A percentile compares a stretch with the other conserved stretches of the same genome.
Conservation (phyloP, 2,888 invertebrate species). For the Carcina quercana region DNA sequence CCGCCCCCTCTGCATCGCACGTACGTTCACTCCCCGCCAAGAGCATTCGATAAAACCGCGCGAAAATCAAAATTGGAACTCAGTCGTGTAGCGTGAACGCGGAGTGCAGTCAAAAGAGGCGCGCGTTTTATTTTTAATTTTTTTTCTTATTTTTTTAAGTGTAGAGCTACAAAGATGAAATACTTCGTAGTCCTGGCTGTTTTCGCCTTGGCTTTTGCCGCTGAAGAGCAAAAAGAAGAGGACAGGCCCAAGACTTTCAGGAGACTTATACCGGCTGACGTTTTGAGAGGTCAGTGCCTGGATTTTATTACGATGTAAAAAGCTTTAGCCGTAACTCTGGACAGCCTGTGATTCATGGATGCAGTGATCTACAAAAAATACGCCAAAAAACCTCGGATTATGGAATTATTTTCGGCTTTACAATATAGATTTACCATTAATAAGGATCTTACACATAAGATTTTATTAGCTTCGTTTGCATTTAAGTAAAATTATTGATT, state of each 20-base stretch:
- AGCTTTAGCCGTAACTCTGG: no score
- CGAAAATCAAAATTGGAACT: conserved; percentile 41
- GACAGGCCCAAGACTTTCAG: conserved; percentile 82
- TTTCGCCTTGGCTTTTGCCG: conserved; percentile 70
- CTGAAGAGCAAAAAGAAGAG: conserved; percentile 60
- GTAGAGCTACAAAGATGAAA: conserved; percentile 68
- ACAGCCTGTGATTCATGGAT: no score
- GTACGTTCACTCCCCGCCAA: conserved; percentile 46
- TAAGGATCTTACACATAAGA: no score
- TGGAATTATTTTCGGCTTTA: no score
- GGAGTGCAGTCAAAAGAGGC: conserved; percentile 43
- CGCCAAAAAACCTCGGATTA: no score
- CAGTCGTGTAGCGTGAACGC: conserved; percentile 52
- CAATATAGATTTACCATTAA: no score
- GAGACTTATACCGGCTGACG: conserved; percentile 91
- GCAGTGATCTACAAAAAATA: no score
- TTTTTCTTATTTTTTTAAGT: conserved; percentile 29
- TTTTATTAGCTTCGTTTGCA: no score
- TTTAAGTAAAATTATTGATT: no score
- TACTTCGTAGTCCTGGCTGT: conserved; percentile 66
- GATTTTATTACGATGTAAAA: no score
- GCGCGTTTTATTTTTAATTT: conserved; percentile 34
- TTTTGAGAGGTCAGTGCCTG: conserved; percentile 84
- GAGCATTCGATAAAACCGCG: conserved; percentile 48
- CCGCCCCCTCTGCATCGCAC: no score